Evolutionary conservation across 1,140 invertebrate species (phyloP).

Genomic region (Drosophila willistoni): DNA sequence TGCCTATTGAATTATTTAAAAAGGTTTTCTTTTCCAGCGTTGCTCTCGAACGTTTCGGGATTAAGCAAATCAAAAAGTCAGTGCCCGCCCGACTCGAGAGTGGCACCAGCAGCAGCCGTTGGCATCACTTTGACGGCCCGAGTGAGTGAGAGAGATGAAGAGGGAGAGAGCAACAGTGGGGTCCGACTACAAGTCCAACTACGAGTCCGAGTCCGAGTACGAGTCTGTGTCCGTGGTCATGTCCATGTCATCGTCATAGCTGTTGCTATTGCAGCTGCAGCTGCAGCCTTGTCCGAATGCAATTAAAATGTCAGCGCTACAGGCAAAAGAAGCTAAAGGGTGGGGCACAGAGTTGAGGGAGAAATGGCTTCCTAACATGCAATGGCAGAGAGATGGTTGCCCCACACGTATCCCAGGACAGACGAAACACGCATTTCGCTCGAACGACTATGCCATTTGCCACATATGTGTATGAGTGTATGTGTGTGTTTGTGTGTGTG

Average conservation of each 20-base stretch:
- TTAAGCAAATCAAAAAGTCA: conserved; percentile 70
- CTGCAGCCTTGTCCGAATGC: conserved; percentile 60
- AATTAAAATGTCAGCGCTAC: conserved; percentile 72
- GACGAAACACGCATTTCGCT: conserved; percentile 64
- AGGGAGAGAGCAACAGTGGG: background rate
- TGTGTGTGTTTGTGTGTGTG: conserved; percentile 10
- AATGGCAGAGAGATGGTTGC: conserved; percentile 33
- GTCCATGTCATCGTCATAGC: conserved; percentile 18
- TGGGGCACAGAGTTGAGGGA: conserved; percentile 18
- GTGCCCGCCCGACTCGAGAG: conserved; percentile 35
- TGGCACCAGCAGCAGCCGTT: conserved; percentile 17
- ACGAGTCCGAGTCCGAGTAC: too few relatives aligned
- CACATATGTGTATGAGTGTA: conserved; percentile 10
- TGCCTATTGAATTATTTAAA: conserved; percentile 69
- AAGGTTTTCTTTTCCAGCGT: conserved; percentile 49
- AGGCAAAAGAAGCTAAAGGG: conserved; percentile 19
- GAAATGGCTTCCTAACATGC: conserved; percentile 54
- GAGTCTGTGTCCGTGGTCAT: background rate
- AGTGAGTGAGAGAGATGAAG: too few relatives aligned
- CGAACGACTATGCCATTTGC: conserved; percentile 2
- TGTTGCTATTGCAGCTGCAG: conserved; percentile 37
- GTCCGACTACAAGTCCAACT: too few relatives aligned
- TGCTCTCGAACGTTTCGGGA: conserved; percentile 44
- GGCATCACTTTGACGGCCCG: conserved; percentile 1
- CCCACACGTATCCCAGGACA: conserved; percentile 16